phyloP scores from a whole-genome alignment of 2,888 invertebrate species.

The Ochropleura leucogaster region DNA sequence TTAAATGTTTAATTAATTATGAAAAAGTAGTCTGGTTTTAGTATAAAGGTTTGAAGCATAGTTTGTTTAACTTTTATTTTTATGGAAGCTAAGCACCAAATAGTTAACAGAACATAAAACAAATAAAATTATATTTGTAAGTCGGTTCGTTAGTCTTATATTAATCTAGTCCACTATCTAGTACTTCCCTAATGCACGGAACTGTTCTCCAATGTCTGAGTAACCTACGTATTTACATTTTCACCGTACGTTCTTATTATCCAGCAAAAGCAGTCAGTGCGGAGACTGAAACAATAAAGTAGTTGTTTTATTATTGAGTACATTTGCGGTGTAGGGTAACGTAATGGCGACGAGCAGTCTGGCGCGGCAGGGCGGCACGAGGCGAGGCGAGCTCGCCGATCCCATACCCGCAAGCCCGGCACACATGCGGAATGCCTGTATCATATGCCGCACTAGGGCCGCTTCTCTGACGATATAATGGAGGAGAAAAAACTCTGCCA shows the following conservation, averaged over 20 bases:
- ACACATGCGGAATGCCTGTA: constrained; percentile 64
- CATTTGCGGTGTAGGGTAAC: constrained; percentile 62
- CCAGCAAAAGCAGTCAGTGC: constrained; percentile 40
- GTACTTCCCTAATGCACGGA: not conserved
- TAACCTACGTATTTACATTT: not conserved
- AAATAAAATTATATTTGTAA: not conserved
- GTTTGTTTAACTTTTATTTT: not conserved
- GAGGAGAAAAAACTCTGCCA: constrained; percentile 27
- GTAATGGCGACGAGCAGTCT: constrained; percentile 71
- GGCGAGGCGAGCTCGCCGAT: constrained; percentile 29
- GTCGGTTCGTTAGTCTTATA: not conserved
- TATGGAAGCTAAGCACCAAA: not conserved
- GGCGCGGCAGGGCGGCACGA: constrained; percentile 55
- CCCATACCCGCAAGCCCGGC: constrained; percentile 34
- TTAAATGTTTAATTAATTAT: not conserved
- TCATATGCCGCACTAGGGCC: constrained; percentile 50
- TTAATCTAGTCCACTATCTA: not conserved
- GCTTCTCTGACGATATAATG: constrained; percentile 22
- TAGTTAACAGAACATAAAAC: not conserved
- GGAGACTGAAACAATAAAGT: constrained; percentile 63
- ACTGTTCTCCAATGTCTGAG: not conserved
- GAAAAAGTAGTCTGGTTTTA: too few species aligned
- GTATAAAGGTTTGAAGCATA: too few species aligned
- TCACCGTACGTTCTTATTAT: constrained; percentile 18
- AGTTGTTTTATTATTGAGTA: constrained; percentile 64